Evolutionary conservation across 2,797 vertebrate species (phyloP).

Genomic region (Hydrocynus forskahlii): DNA sequence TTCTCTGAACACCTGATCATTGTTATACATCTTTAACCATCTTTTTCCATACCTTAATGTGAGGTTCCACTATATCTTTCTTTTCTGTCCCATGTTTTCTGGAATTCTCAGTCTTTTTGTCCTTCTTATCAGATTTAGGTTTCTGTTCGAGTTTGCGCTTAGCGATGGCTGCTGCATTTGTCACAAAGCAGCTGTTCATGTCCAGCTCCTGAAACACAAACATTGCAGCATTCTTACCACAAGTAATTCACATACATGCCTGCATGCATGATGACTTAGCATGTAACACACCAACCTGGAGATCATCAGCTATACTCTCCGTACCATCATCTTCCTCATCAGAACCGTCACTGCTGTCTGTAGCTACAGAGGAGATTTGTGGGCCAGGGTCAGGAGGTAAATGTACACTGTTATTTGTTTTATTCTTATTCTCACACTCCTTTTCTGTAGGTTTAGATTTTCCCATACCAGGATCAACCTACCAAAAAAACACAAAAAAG

Average conservation of each 20-base stretch:
- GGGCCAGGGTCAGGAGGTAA: conserved; percentile 42
- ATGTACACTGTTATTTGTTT: conserved; percentile 46
- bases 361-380: conserved; percentile 38
- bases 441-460: conserved; percentile 60
- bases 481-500: conserved; percentile 16
- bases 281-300: conserved; percentile 62
- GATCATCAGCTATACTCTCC: conserved; percentile 43
- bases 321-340: conserved; percentile 48
- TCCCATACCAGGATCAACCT: conserved; percentile 60
- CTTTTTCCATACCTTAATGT: conserved; percentile 35
- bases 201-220: conserved; percentile 70
- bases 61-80: not conserved
- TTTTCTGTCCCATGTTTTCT: conserved; percentile 21
- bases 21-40: not conserved
- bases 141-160: conserved; percentile 60
- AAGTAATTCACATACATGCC: conserved; percentile 1
- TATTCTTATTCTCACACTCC: conserved; percentile 45
- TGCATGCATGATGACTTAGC: not conserved
- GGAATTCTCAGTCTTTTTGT: conserved; percentile 42
- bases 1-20: not conserved
- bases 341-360: conserved; percentile 26
- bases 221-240: not conserved
- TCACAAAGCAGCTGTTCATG: conserved; percentile 78
- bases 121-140: conserved; percentile 54
- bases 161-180: conserved; percentile 67